These are phyloP conservation scores for Urocolius indicus DNA, from an alignment of 2,113 vertebrate species.

Conservation along the genomic window DNA sequence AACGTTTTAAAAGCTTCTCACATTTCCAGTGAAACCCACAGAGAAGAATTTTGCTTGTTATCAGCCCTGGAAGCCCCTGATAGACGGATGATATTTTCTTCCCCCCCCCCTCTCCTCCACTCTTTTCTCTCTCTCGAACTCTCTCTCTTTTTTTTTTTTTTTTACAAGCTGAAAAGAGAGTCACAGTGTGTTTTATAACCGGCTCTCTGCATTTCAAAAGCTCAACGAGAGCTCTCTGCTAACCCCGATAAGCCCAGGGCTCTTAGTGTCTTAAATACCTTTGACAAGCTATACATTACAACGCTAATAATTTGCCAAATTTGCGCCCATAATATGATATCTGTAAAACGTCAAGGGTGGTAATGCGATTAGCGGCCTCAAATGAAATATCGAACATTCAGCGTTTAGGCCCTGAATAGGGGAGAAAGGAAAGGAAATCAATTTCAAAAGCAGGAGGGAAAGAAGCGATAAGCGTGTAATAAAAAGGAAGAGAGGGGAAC, in stretches of 20 bases:
- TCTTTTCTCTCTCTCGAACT: slow-evolving; percentile 49
- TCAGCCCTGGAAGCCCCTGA: slow-evolving; percentile 84
- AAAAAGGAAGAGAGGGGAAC: slow-evolving; percentile 80
- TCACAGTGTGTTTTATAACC: slow-evolving; percentile 85
- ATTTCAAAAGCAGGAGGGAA: slow-evolving; percentile 87
- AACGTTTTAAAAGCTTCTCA: slow-evolving; percentile 86
- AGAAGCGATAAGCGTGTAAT: slow-evolving; percentile 86
- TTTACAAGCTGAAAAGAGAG: slow-evolving; percentile 82
- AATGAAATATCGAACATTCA: slow-evolving; percentile 93
- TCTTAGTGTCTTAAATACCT: slow-evolving; percentile 87
- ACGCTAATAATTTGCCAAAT: slow-evolving; percentile 91
- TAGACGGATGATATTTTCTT: slow-evolving; percentile 80
- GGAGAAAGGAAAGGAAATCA: slow-evolving; percentile 88
- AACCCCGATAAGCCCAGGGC: slow-evolving; percentile 89
- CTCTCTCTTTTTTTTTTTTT: slow-evolving; percentile 75
- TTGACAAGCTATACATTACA: slow-evolving; percentile 90
- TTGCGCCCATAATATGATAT: slow-evolving; percentile 91
- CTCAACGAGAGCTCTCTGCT: slow-evolving; percentile 83
- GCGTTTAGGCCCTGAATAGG: slow-evolving; percentile 86
- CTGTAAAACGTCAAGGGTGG: slow-evolving; percentile 90
- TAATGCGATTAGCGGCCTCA: slow-evolving; percentile 91
- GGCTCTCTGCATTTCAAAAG: slow-evolving; percentile 85
- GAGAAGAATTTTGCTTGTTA: slow-evolving; percentile 84
- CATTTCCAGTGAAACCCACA: slow-evolving; percentile 83
- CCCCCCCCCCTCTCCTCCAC: not conserved